These are phyloP conservation scores for Lasioglossum morio DNA, from an alignment of 2,888 invertebrate genomes.

Conservation along the genomic window DNA sequence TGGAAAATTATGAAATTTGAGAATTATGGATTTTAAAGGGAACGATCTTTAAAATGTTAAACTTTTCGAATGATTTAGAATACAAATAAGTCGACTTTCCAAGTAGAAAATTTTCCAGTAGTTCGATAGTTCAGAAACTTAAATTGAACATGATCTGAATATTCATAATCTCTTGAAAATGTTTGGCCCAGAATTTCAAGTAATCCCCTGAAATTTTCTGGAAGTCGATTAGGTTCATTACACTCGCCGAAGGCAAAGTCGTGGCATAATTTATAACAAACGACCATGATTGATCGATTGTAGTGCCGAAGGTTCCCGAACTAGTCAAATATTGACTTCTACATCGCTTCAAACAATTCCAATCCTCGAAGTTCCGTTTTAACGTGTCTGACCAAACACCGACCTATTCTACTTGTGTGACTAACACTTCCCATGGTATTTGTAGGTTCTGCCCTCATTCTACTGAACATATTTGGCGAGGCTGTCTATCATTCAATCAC, in stretches of 20 bases:
- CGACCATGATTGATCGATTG: background rate
- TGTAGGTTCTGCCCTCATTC: constrained; percentile 16
- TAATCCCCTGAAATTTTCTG: background rate
- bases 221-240: background rate
- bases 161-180: background rate
- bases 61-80: background rate
- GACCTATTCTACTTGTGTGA: constrained; percentile 23
- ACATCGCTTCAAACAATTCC: background rate
- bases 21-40: background rate
- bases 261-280: background rate
- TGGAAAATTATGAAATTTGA: background rate
- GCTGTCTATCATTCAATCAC: background rate
- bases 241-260: background rate
- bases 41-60: background rate
- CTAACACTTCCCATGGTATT: background rate
- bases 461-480: constrained; percentile 9
- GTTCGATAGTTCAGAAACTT: background rate
- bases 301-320: background rate
- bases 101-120: background rate
- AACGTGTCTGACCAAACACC: background rate
- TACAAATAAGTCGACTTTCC: background rate
- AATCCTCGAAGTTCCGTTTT: constrained; percentile 3
- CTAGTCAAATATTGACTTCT: constrained; percentile 2
- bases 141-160: background rate
- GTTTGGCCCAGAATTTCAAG: background rate